Percentiles rank a stretch among this genome's conserved stretches.
Evolutionary conservation across 2,888 invertebrate species (phyloP).

Genomic region (Orthonychiurus folsomi): DNA sequence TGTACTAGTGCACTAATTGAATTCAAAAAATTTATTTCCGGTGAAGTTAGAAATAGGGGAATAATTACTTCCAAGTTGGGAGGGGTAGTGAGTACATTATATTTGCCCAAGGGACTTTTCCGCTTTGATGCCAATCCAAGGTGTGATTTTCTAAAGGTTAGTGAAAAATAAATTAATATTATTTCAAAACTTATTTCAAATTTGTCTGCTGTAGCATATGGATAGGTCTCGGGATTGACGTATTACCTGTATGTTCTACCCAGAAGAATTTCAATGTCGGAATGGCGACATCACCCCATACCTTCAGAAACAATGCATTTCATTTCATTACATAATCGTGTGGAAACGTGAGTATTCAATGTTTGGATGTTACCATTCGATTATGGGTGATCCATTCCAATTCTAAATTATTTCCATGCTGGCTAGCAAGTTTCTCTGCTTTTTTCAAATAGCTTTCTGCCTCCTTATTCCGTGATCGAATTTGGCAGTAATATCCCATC

Average conservation of each 20-base stretch:
- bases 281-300: slow-evolving; percentile 32
- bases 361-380: slow-evolving; percentile 19
- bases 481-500: slow-evolving; percentile 30
- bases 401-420: slow-evolving; percentile 32
- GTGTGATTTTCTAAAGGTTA: slow-evolving; percentile 29
- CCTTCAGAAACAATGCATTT: no score
- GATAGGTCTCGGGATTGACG: no score
- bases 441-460: slow-evolving; percentile 25
- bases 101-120: slow-evolving; percentile 33
- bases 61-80: slow-evolving; percentile 29
- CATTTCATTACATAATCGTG: no score
- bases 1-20: no score
- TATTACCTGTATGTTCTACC: slow-evolving; percentile 34
- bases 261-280: slow-evolving; percentile 35
- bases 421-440: slow-evolving; percentile 24
- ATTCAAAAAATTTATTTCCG: no score
- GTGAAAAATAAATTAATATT: no score
- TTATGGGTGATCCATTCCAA: slow-evolving; percentile 35
- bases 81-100: slow-evolving; percentile 34
- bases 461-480: slow-evolving; percentile 26
- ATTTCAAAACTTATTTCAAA: no score
- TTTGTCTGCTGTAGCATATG: no score
- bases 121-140: slow-evolving; percentile 33
- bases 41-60: no score
- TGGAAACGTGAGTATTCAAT: no score